Conservation (phyloP, 2,888 invertebrate genomes). For the Cataglyphis altisquamis region DNA sequence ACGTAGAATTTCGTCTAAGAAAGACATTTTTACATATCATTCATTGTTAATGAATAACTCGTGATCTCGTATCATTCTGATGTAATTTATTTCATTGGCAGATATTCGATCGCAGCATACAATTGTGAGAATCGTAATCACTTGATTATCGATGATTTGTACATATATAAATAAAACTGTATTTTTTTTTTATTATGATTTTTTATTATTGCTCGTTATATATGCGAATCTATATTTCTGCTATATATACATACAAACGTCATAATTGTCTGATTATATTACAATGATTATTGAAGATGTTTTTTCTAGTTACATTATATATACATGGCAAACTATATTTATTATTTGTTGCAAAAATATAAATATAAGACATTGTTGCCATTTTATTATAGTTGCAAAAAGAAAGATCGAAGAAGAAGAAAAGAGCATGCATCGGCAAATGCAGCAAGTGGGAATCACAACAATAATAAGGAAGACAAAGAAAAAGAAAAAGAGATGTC, state of each 20-base stretch:
- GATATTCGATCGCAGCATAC: slow-evolving; percentile 7
- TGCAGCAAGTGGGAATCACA: slow-evolving; percentile 80
- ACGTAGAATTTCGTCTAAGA: background rate
- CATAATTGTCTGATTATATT: background rate
- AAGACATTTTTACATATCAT: background rate
- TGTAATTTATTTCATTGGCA: slow-evolving; percentile 9
- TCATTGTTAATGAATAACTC: background rate
- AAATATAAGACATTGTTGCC: background rate
- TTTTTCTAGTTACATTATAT: background rate
- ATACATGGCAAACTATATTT: background rate
- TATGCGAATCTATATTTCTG: background rate
- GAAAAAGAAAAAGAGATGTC: slow-evolving; percentile 79
- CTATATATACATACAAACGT: background rate
- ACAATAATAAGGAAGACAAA: slow-evolving; percentile 76
- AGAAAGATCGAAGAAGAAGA: slow-evolving; percentile 86
- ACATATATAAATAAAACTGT: background rate
- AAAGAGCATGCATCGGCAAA: slow-evolving; percentile 80
- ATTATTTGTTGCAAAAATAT: background rate
- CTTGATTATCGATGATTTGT: background rate
- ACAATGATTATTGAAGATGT: background rate
- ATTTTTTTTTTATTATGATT: background rate
- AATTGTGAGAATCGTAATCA: background rate
- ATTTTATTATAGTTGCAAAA: slow-evolving; percentile 85
- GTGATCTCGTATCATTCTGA: background rate
- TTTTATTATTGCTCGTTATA: background rate